These are phyloP conservation scores for Hydropsyche tenuis DNA, from an alignment of 1,140 invertebrate genomes.

Conservation along the genomic window DNA sequence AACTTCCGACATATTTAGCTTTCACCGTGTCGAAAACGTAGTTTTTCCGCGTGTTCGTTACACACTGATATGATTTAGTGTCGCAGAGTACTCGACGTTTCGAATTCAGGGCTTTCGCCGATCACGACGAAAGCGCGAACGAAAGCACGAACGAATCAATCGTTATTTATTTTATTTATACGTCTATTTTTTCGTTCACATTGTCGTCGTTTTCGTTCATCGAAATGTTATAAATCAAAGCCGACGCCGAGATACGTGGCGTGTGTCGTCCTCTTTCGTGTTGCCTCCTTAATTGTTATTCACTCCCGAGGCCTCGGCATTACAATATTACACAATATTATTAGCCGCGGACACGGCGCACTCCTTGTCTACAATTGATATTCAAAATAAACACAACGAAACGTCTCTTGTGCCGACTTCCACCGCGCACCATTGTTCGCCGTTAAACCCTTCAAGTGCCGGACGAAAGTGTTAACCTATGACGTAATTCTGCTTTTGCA, in stretches of 20 bases:
- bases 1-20: too few species aligned
- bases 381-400: slow-evolving; percentile 34
- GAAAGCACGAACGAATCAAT: too few species aligned
- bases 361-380: slow-evolving; percentile 36
- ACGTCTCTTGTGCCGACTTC: slow-evolving; percentile 24
- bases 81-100: too few species aligned
- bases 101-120: too few species aligned
- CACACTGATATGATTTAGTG: too few species aligned
- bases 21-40: too few species aligned
- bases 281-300: slow-evolving; percentile 46
- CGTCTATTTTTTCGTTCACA: too few species aligned
- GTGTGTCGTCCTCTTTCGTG: slow-evolving; percentile 48
- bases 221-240: slow-evolving; percentile 16
- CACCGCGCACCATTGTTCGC: background rate
- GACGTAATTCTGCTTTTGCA: too few species aligned
- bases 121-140: too few species aligned
- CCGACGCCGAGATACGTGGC: slow-evolving; percentile 3
- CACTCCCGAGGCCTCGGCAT: slow-evolving; percentile 32
- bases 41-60: too few species aligned
- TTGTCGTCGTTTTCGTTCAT: slow-evolving; percentile 16
- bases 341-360: slow-evolving; percentile 27
- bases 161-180: too few species aligned
- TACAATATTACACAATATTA: slow-evolving; percentile 46
- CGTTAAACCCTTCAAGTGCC: background rate
- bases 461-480: background rate